These are phyloP conservation scores for Chaitophorus viminalis DNA, from an alignment of 2,888 invertebrate species.

Conservation along the genomic window DNA sequence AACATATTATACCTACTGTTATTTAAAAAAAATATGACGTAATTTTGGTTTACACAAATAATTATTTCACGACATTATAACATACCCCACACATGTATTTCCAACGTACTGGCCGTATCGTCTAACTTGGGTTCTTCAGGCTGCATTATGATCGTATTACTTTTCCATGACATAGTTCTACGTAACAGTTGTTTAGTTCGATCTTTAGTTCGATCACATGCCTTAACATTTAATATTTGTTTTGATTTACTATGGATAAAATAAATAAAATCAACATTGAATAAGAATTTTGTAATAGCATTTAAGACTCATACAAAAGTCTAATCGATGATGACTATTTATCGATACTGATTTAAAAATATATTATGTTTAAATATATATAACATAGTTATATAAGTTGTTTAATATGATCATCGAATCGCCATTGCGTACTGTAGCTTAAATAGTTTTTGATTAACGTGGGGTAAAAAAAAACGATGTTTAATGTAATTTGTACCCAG, in stretches of 20 bases:
- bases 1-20: background rate
- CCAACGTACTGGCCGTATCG: constrained; percentile 12
- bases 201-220: constrained; percentile 80
- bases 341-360: background rate
- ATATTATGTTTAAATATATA: background rate
- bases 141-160: constrained; percentile 49
- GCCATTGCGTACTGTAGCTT: background rate
- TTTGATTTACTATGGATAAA: constrained; percentile 42
- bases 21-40: background rate
- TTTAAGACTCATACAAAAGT: too few species aligned
- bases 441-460: background rate
- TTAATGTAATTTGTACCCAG: too few species aligned
- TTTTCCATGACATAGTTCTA: constrained; percentile 65
- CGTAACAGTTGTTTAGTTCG: constrained; percentile 79
- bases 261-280: constrained; percentile 7
- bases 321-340: background rate
- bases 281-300: background rate
- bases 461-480: too few species aligned
- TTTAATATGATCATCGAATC: background rate
- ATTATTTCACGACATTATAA: constrained; percentile 1
- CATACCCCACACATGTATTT: constrained; percentile 51
- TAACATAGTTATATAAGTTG: background rate
- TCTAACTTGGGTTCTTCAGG: constrained; percentile 45
- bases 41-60: background rate
- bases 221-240: constrained; percentile 65